Percentiles rank a stretch among this genome's conserved stretches.
phyloP scores from a whole-genome alignment of 2,797 vertebrate genomes.

The Ptychobarbus kaznakovi region DNA sequence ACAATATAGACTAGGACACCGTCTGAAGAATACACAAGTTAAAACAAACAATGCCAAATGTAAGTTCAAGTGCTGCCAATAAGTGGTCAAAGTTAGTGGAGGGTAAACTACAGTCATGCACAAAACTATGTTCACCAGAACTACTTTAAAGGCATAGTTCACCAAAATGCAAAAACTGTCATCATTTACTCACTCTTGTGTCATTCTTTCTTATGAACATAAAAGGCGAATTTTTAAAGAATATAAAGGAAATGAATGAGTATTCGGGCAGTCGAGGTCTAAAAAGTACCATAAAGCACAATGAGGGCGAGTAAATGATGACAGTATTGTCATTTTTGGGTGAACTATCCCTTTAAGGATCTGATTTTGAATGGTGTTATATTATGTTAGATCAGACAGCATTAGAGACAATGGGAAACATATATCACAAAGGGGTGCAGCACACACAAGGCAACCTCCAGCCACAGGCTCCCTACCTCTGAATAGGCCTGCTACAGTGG shows the following conservation, averaged over 20 bases:
- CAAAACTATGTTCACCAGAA: neutral
- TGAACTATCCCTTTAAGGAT: neutral
- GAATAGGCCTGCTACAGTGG: conserved; percentile 93
- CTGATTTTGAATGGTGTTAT: neutral
- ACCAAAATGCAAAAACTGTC: neutral
- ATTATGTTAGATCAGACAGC: neutral
- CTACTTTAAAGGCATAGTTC: neutral
- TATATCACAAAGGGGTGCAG: neutral
- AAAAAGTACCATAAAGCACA: neutral
- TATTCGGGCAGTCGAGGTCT: neutral
- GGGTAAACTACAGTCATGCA: neutral
- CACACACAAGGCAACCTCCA: conserved; percentile 34
- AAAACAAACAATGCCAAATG: conserved; percentile 16
- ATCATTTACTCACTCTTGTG: neutral
- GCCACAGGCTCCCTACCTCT: conserved; percentile 84
- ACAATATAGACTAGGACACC: neutral
- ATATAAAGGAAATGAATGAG: neutral
- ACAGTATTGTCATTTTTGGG: neutral
- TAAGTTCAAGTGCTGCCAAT: neutral
- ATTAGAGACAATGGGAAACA: neutral
- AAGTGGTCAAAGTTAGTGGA: neutral
- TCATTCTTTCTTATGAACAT: neutral
- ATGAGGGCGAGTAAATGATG: neutral
- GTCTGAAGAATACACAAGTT: neutral
- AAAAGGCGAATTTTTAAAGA: too few species aligned